Conservation (phyloP, 2,113 vertebrate genomes). For the Acanthochromis polyacanthus region DNA sequence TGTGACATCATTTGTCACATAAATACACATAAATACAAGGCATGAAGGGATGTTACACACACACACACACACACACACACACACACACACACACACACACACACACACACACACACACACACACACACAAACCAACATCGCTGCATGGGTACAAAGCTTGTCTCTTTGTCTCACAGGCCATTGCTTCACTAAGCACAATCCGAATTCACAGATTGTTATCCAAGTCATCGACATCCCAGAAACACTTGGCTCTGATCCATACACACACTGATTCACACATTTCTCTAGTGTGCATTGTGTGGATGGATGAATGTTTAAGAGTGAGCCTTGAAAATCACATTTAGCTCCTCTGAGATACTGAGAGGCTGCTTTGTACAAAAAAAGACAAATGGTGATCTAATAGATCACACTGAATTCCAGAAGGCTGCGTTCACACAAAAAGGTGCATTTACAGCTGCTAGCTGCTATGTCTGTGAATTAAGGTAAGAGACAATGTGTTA, state of each 20-base stretch:
- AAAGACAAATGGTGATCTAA: background rate
- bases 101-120: background rate
- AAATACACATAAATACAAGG: too few relatives aligned
- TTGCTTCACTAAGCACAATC: conserved; percentile 27
- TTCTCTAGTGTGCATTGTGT: background rate
- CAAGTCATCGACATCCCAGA: conserved; percentile 41
- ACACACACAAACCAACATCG: too few relatives aligned
- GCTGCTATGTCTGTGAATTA: too few relatives aligned
- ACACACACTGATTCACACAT: conserved; percentile 23
- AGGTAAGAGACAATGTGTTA: too few relatives aligned
- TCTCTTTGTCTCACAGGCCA: conserved; percentile 32
- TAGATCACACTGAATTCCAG: background rate
- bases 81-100: background rate
- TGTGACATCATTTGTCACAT: conserved; percentile 3
- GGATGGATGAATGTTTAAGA: background rate
- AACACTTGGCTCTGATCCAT: conserved; percentile 7
- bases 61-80: conserved; percentile 12
- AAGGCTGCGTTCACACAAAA: background rate
- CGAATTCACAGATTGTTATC: conserved; percentile 47
- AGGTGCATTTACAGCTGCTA: too few relatives aligned
- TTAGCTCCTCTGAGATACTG: background rate
- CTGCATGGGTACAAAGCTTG: conserved; percentile 1
- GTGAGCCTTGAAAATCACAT: background rate
- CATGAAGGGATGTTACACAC: background rate
- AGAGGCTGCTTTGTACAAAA: background rate